Evolutionary conservation across 2,797 vertebrate genomes (phyloP).

Genomic region (Emys orbicularis): DNA sequence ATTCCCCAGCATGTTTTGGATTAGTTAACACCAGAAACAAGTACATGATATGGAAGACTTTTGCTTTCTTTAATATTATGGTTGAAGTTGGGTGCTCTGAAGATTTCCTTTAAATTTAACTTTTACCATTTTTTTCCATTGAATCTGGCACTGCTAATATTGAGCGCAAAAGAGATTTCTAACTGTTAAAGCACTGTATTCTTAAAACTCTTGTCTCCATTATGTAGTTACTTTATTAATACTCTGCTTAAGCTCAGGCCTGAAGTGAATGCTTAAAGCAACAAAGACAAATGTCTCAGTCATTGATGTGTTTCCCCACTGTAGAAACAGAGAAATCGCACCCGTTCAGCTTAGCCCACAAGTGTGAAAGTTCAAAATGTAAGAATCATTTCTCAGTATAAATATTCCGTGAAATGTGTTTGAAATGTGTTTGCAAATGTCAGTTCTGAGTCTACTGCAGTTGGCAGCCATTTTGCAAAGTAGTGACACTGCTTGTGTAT

Average conservation of each 20-base stretch:
- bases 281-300: slow-evolving; percentile 45
- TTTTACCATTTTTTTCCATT: neutral
- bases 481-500: neutral
- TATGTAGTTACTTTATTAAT: slow-evolving; percentile 60
- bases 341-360: slow-evolving; percentile 1
- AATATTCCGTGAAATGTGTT: neutral
- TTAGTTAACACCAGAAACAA: slow-evolving; percentile 50
- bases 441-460: neutral
- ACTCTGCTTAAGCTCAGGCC: slow-evolving; percentile 54
- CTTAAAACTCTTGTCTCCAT: slow-evolving; percentile 55
- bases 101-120: slow-evolving; percentile 50
- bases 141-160: neutral
- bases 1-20: neutral
- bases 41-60: neutral
- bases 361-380: slow-evolving; percentile 40
- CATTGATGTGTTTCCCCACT: slow-evolving; percentile 24
- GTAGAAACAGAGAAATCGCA: slow-evolving; percentile 35
- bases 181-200: slow-evolving; percentile 33
- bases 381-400: slow-evolving; percentile 16
- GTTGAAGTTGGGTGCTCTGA: slow-evolving; percentile 37
- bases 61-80: slow-evolving; percentile 9
- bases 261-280: slow-evolving; percentile 62
- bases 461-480: slow-evolving; percentile 48
- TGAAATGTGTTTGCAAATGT: neutral
- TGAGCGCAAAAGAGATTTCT: slow-evolving; percentile 42